phyloP scores from a whole-genome alignment of 2,888 invertebrate genomes.

The Macrophya annulata region DNA sequence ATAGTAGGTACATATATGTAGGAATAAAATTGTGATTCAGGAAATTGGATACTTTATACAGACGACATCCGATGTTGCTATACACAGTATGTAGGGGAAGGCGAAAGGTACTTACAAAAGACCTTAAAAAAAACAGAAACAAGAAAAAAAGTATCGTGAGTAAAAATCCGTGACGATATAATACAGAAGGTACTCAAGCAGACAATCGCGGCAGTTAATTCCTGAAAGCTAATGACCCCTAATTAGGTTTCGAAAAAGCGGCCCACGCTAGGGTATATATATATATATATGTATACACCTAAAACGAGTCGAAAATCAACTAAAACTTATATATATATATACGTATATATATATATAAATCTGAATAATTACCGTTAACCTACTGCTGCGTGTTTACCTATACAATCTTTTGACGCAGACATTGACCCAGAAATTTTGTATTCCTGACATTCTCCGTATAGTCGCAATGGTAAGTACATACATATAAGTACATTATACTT shows the following conservation, averaged over 20 bases:
- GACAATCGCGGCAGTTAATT: constrained; percentile 31
- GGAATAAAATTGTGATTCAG: neutral
- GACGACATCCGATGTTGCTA: neutral
- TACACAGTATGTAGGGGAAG: neutral
- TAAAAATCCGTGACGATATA: constrained; percentile 33
- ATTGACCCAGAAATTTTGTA: constrained; percentile 52
- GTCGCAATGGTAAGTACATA: neutral
- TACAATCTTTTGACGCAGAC: constrained; percentile 47
- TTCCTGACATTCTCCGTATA: constrained; percentile 35
- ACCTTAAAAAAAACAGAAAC: neutral
- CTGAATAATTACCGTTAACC: constrained; percentile 35
- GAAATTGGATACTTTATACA: neutral
- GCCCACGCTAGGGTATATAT: neutral
- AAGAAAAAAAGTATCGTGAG: neutral
- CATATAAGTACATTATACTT: neutral
- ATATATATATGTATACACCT: neutral
- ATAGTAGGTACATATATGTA: neutral
- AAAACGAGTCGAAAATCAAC: constrained; percentile 19
- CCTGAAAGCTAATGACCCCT: constrained; percentile 40
- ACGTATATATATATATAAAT: neutral
- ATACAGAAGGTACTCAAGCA: constrained; percentile 14
- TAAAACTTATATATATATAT: neutral
- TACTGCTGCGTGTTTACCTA: constrained; percentile 32
- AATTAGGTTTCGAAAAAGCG: constrained; percentile 48
- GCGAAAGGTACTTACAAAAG: neutral